Percentiles rank a stretch among this genome's conserved stretches.
phyloP scores from a whole-genome alignment of 2,888 invertebrate species.

The Diabrotica balteata region DNA sequence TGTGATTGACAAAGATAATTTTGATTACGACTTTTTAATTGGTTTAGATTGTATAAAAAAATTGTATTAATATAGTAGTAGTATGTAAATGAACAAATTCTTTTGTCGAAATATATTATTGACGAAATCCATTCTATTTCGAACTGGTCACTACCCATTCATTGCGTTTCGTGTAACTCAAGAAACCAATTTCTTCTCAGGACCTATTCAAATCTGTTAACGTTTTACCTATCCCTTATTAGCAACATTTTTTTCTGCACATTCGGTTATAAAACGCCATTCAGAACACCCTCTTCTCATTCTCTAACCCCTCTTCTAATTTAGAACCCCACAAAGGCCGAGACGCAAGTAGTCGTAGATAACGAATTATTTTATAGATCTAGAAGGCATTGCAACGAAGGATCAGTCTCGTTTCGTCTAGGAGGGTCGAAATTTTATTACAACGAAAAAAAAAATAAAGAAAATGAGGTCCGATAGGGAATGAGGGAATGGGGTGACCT shows the following conservation, averaged over 20 bases:
- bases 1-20: too few species aligned
- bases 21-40: too few species aligned
- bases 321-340: slow-evolving; percentile 10
- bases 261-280: slow-evolving; percentile 5
- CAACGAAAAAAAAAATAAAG: slow-evolving; percentile 1
- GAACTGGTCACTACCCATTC: too few species aligned
- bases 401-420: slow-evolving; percentile 10
- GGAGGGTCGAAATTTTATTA: slow-evolving; percentile 17
- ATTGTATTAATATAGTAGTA: too few species aligned
- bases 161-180: too few species aligned
- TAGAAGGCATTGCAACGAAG: slow-evolving; percentile 14
- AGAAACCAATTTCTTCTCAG: too few species aligned
- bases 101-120: too few species aligned
- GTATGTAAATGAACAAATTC: too few species aligned
- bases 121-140: too few species aligned
- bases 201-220: too few species aligned
- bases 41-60: too few species aligned
- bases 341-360: slow-evolving; percentile 27
- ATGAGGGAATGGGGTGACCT: slow-evolving; percentile 3
- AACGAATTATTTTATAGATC: slow-evolving; percentile 29
- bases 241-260: slow-evolving; percentile 5
- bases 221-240: background rate
- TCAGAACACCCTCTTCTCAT: slow-evolving; percentile 19
- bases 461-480: background rate
- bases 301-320: slow-evolving; percentile 18